Percentiles rank a stretch among this genome's conserved stretches.
Conservation (phyloP, 2,888 invertebrate genomes). For the Tillus elongatus region DNA sequence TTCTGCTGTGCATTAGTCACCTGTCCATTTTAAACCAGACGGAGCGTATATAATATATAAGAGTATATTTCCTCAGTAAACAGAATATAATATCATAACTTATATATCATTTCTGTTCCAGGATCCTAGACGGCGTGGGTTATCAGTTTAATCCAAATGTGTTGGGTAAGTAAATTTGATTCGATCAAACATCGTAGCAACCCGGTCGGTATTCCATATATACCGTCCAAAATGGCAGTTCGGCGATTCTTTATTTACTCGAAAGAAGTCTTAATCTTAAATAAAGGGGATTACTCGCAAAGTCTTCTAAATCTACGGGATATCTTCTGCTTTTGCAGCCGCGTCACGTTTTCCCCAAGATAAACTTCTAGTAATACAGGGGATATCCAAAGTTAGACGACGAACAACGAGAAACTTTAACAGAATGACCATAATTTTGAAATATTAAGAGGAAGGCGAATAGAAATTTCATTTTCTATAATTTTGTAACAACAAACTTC, state of each 20-base stretch:
- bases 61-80: no score
- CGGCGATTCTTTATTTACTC: conserved; percentile 6
- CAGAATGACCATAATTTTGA: conserved; percentile 9
- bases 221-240: background rate
- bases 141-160: background rate
- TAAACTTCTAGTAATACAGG: conserved; percentile 29
- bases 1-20: no score
- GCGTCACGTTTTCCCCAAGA: conserved; percentile 15
- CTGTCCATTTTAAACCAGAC: no score
- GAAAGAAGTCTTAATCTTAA: conserved; percentile 7
- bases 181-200: background rate
- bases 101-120: conserved; percentile 5
- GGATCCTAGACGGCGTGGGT: no score
- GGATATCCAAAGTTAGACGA: conserved; percentile 17
- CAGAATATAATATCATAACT: no score
- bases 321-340: conserved; percentile 5
- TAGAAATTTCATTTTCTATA: conserved; percentile 8
- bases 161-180: conserved; percentile 7
- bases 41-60: no score
- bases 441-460: conserved; percentile 10
- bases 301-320: conserved; percentile 6
- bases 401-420: conserved; percentile 16
- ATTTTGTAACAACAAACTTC: no score
- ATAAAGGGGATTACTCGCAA: conserved; percentile 9
- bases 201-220: no score